Evolutionary conservation across 2,797 vertebrate genomes (phyloP), one percentile per base, ranked within the genome.

Genomic region (Lateolabrax maculatus): DNA sequence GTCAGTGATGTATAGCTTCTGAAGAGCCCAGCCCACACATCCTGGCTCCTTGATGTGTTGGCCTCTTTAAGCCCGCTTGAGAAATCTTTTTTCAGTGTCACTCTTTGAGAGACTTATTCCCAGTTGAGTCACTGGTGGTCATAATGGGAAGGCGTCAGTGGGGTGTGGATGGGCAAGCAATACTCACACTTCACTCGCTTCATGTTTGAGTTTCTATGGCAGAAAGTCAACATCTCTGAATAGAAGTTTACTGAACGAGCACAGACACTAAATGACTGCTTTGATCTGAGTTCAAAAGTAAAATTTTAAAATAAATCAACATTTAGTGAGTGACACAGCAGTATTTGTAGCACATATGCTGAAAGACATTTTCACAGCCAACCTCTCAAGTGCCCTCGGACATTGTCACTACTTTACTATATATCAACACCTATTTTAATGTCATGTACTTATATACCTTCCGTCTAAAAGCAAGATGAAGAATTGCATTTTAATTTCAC

Each of bases 121-220:
- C 51, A 41, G 58, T 52, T 73, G 79, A 87, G 76, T 87, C 69
- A 79, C 79, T 15, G 31, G 29, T 49, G 51, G 56, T 80, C 64
- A 85, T 70, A 60, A 84, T 64, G 67, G 68, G 46, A 51, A 55
- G 65, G 75, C 10, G 68, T 82, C 60, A 69, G 43, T 16, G 2
- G 68, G 83, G 84, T 5, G 72, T 75, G 72, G 73, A 73, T 2
- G 8, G 27, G 31, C 19, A 25, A 43, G 75, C 51, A 12, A 10
- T 31, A 4, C 53, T 72, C 43, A 67, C 75, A 69, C 53, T 83
- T 81, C 63, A 69, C 71, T 60, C 11, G 4, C 56, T 52, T 57
- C 23, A 13, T 93, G 91, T 94, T 93, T 92, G 92, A 92, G 89
- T 94, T 93, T 93, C 91, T 92, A 85, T 85, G 86, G 88, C 80